Percentiles rank a stretch among this genome's conserved stretches.
Conservation (phyloP, 2,113 vertebrate species). For the Macrotis lagotis region DNA sequence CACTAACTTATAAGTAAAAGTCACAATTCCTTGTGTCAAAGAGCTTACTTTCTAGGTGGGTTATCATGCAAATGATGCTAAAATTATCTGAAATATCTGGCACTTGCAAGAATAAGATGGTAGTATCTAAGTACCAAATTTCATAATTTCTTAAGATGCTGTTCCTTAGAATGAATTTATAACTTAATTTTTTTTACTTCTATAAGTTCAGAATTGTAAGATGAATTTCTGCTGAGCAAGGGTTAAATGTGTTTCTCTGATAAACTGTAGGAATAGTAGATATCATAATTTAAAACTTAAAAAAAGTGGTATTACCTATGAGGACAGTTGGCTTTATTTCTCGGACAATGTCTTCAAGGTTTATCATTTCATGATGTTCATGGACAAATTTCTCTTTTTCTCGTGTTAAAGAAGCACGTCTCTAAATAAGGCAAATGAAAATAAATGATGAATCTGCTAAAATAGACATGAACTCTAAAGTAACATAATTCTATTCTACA, state of each 20-base stretch:
- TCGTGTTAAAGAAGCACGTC: constrained; percentile 89
- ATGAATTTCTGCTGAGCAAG: background rate
- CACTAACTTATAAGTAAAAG: background rate
- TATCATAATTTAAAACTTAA: background rate
- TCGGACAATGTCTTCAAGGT: constrained; percentile 89
- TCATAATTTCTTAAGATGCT: background rate
- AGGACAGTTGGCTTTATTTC: constrained; percentile 93
- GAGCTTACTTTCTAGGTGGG: background rate
- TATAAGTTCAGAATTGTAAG: constrained; percentile 11
- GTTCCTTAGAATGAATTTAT: background rate
- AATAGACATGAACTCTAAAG: background rate
- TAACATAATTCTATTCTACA: background rate
- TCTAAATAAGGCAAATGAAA: constrained; percentile 81
- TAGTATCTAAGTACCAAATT: background rate
- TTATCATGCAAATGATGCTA: background rate
- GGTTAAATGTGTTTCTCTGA: background rate
- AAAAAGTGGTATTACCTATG: constrained; percentile 88
- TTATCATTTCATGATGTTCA: constrained; percentile 90
- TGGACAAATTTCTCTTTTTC: constrained; percentile 95
- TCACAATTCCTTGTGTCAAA: background rate
- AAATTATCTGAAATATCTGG: background rate
- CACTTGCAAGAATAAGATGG: background rate
- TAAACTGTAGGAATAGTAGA: background rate
- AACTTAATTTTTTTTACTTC: constrained; percentile 33
- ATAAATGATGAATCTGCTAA: constrained; percentile 46